Evolutionary conservation across 2,797 vertebrate genomes (phyloP).

Genomic region (Ctenopoma multispine): DNA sequence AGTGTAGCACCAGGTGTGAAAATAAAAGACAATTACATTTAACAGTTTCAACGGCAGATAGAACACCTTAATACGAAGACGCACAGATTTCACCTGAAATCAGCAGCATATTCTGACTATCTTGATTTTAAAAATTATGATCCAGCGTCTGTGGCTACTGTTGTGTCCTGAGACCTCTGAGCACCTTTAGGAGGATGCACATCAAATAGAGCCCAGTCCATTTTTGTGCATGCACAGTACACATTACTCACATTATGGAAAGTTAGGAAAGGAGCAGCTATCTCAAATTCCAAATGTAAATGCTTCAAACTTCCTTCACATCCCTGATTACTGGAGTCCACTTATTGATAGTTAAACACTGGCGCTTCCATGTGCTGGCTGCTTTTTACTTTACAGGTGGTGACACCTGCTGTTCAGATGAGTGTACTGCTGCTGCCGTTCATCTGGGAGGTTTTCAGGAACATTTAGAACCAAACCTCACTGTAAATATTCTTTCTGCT

Average conservation of each 20-base stretch:
- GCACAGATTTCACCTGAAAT: neutral
- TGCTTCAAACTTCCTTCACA: constrained; percentile 41
- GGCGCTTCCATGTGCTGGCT: constrained; percentile 3
- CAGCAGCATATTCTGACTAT: neutral
- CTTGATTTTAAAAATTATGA: neutral
- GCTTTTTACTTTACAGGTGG: constrained; percentile 42
- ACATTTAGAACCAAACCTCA: constrained; percentile 7
- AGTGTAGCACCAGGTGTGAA: constrained; percentile 3
- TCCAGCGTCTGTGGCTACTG: neutral
- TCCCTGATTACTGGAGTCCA: constrained; percentile 5
- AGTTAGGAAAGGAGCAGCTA: neutral
- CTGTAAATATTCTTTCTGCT: neutral
- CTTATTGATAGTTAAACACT: constrained; percentile 22
- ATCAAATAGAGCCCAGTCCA: neutral
- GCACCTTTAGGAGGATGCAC: constrained; percentile 44
- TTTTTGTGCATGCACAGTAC: neutral
- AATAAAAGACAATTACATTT: constrained; percentile 2
- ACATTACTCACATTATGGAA: neutral
- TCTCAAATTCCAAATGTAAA: neutral
- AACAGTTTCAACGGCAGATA: neutral
- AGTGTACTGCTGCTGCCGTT: constrained; percentile 40
- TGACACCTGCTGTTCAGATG: constrained; percentile 68
- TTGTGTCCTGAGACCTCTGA: constrained; percentile 18
- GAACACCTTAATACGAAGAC: neutral
- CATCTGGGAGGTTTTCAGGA: constrained; percentile 7